phyloP scores from a whole-genome alignment of 2,113 vertebrate species.

The Myrmecophaga tridactyla region DNA sequence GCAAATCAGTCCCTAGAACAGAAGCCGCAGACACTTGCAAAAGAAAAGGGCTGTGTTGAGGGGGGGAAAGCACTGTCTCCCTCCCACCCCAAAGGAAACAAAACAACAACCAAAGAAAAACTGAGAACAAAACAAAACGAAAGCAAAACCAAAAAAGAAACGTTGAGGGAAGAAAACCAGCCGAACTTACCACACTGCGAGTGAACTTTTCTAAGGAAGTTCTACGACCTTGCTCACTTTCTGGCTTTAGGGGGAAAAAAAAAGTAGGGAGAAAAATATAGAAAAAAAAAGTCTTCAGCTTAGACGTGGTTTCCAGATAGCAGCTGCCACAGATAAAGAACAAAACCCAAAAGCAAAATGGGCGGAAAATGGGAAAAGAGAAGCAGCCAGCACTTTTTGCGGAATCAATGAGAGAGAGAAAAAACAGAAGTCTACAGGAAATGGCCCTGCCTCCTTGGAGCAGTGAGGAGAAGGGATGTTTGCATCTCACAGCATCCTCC shows the following conservation, averaged over 20 bases:
- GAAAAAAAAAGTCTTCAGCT: constrained; percentile 84
- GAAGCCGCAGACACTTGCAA: constrained; percentile 74
- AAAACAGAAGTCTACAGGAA: constrained; percentile 55
- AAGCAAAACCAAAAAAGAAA: constrained; percentile 70
- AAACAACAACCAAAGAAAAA: constrained; percentile 23
- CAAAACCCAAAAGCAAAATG: constrained; percentile 76
- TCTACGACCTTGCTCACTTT: constrained; percentile 97
- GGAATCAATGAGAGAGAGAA: constrained; percentile 68
- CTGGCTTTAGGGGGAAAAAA: constrained; percentile 89
- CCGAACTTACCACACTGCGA: constrained; percentile 96
- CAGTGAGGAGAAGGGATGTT: not conserved
- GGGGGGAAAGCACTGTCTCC: constrained; percentile 55
- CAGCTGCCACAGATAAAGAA: constrained; percentile 79
- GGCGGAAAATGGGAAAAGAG: constrained; percentile 65
- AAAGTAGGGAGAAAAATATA: constrained; percentile 83
- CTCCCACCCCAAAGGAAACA: constrained; percentile 61
- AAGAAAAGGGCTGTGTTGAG: constrained; percentile 45
- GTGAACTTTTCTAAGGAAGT: constrained; percentile 99
- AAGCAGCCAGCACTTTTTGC: constrained; percentile 80
- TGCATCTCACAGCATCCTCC: not conserved
- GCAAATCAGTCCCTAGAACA: constrained; percentile 67
- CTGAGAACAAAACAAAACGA: constrained; percentile 62
- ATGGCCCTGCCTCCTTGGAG: not conserved
- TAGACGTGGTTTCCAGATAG: constrained; percentile 79
- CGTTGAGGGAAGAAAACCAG: constrained; percentile 71